Percentiles rank a stretch among this genome's conserved stretches.
Evolutionary conservation across 2,888 invertebrate genomes (phyloP).

Genomic region (Danaus chrysippus): DNA sequence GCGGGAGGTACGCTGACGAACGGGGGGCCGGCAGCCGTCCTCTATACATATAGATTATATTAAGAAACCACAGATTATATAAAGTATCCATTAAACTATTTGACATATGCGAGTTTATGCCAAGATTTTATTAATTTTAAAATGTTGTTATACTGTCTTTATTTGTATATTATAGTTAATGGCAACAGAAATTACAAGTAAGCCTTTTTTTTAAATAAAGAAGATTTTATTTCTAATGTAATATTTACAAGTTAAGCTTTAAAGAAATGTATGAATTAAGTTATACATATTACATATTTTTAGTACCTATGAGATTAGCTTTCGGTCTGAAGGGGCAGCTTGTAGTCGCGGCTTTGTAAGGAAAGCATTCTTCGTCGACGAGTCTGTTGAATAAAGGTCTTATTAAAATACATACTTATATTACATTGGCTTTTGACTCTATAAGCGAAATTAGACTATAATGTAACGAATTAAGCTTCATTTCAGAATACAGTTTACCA

Average conservation of each 20-base stretch:
- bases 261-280: not conserved
- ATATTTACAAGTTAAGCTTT: not conserved
- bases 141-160: too few relatives aligned
- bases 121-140: too few relatives aligned
- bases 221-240: too few relatives aligned
- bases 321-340: slow-evolving; percentile 80
- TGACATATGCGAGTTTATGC: too few relatives aligned
- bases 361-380: slow-evolving; percentile 91
- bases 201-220: too few relatives aligned
- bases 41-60: slow-evolving; percentile 27
- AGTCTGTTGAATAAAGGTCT: slow-evolving; percentile 76
- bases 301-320: slow-evolving; percentile 51
- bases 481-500: not conserved
- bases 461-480: too few relatives aligned
- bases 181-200: too few relatives aligned
- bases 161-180: too few relatives aligned
- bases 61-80: not conserved
- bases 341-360: slow-evolving; percentile 83
- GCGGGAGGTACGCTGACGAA: slow-evolving; percentile 77
- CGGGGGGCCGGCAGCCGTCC: slow-evolving; percentile 78
- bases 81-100: too few relatives aligned
- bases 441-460: too few relatives aligned
- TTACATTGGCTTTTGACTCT: too few relatives aligned
- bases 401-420: not conserved
- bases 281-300: not conserved